A percentile compares a stretch with the other conserved stretches of the same genome.
These are phyloP conservation scores for Aphelinus certus DNA, from an alignment of 1,140 invertebrate species.

Conservation along the genomic window DNA sequence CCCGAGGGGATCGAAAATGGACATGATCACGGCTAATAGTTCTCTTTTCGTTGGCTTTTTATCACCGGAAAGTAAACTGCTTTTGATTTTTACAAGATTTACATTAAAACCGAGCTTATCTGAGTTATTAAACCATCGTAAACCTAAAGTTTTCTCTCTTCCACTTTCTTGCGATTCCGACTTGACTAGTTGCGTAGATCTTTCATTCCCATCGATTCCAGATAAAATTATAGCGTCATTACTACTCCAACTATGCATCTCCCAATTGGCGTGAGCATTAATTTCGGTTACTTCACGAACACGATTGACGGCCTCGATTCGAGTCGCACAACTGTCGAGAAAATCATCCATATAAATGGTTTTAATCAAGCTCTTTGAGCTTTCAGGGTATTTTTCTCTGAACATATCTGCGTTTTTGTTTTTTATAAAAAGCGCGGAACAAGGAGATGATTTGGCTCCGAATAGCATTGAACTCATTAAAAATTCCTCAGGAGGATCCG, in stretches of 20 bases:
- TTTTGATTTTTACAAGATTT: conserved; percentile 42
- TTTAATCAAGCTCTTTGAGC: background rate
- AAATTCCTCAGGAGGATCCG: background rate
- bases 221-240: no score
- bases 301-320: conserved; percentile 5
- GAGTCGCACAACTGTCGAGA: conserved; percentile 30
- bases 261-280: conserved; percentile 28
- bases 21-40: background rate
- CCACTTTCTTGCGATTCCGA: no score
- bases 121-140: conserved; percentile 46
- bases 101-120: conserved; percentile 41
- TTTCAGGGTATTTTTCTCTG: background rate
- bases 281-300: conserved; percentile 25
- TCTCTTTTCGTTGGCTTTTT: conserved; percentile 41
- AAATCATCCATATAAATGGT: conserved; percentile 36
- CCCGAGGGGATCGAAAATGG: conserved; percentile 43
- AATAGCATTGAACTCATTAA: conserved; percentile 55
- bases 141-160: conserved; percentile 37
- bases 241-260: conserved; percentile 30
- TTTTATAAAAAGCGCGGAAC: conserved; percentile 43
- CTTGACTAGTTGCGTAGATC: no score
- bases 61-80: conserved; percentile 35
- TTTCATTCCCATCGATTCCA: no score
- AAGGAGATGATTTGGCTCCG: conserved; percentile 50
- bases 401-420: conserved; percentile 21